Percentiles rank a stretch among this genome's conserved stretches.
Conservation (phyloP, 2,113 vertebrate genomes). For the Ceyx melanurus region DNA sequence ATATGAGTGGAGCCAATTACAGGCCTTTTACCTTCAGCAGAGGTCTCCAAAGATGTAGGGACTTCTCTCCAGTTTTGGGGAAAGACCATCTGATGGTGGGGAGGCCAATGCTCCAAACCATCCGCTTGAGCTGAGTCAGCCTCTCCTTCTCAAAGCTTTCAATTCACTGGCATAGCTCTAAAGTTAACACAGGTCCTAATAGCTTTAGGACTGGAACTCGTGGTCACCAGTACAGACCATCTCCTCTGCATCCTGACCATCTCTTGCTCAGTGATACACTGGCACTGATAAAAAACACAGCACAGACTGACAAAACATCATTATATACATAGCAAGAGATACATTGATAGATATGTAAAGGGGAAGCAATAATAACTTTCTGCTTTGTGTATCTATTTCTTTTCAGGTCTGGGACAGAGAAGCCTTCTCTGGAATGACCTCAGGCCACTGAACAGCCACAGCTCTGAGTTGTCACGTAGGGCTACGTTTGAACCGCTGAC, state of each 20-base stretch:
- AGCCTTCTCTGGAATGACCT: neutral
- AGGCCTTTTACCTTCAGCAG: neutral
- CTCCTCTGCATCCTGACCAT: neutral
- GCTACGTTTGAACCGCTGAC: constrained; percentile 53
- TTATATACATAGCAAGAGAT: neutral
- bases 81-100: neutral
- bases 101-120: neutral
- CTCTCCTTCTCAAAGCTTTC: neutral
- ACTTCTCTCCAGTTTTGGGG: neutral
- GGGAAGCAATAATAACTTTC: neutral
- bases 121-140: neutral
- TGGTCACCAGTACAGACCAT: neutral
- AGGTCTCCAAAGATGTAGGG: neutral
- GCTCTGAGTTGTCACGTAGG: neutral
- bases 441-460: constrained; percentile 7
- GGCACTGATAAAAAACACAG: neutral
- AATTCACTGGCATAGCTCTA: neutral
- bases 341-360: neutral
- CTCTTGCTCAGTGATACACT: neutral
- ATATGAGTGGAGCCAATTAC: neutral
- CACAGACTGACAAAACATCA: neutral
- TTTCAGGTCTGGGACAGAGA: neutral
- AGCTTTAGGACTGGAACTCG: neutral
- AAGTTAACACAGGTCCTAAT: neutral
- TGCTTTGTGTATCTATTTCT: neutral